phyloP scores from a whole-genome alignment of 2,888 invertebrate genomes.

The Limenitis camilla region DNA sequence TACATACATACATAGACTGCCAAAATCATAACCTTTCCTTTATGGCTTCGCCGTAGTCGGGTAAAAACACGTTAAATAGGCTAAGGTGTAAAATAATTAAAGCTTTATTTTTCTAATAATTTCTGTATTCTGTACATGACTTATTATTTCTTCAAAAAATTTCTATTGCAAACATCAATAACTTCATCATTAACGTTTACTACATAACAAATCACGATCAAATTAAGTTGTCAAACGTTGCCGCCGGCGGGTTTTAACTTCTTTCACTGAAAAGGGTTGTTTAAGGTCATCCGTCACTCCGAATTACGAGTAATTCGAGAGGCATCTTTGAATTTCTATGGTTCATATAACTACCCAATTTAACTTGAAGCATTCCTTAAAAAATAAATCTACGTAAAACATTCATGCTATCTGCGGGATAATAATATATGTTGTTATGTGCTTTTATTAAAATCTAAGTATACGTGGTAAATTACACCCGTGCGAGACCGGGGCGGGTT shows the following conservation, averaged over 20 bases:
- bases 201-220: constrained; percentile 32
- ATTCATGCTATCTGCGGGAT: too few relatives aligned
- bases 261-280: constrained; percentile 26
- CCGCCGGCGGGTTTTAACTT: constrained; percentile 22
- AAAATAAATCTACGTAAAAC: not conserved
- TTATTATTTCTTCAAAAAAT: not conserved
- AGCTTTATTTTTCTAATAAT: too few relatives aligned
- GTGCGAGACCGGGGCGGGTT: too few relatives aligned
- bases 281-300: constrained; percentile 27
- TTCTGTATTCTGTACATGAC: too few relatives aligned
- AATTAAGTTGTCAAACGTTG: constrained; percentile 30
- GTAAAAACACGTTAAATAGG: too few relatives aligned
- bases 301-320: constrained; percentile 24
- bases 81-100: too few relatives aligned
- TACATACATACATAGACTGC: too few relatives aligned
- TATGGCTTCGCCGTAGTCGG: too few relatives aligned
- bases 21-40: too few relatives aligned
- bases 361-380: not conserved
- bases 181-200: constrained; percentile 23
- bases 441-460: too few relatives aligned
- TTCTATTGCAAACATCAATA: constrained; percentile 10
- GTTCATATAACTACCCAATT: constrained; percentile 1
- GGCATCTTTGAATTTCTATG: constrained; percentile 10
- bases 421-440: too few relatives aligned
- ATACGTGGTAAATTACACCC: too few relatives aligned